Conservation (phyloP, 2,888 invertebrate genomes). For the Monopis laevigella region DNA sequence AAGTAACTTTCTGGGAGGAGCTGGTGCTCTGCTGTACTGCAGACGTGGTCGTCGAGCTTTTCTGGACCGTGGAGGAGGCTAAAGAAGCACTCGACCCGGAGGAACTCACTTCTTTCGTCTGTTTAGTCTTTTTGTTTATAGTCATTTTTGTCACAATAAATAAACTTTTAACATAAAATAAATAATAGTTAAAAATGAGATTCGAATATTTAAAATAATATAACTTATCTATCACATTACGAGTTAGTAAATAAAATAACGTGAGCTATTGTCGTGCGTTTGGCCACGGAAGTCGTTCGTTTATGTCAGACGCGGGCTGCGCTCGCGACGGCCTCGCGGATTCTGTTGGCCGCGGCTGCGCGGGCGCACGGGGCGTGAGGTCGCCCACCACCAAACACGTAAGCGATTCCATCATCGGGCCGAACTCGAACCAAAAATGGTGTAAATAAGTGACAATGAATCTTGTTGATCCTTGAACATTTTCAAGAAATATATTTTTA, state of each 20-base stretch:
- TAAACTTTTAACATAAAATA: neutral
- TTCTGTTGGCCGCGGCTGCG: conserved; percentile 30
- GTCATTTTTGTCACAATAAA: conserved; percentile 42
- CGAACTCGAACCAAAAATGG: conserved; percentile 61
- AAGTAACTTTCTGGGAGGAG: conserved; percentile 50
- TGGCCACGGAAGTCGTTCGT: conserved; percentile 62
- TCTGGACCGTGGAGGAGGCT: conserved; percentile 56
- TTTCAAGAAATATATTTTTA: too few relatives aligned
- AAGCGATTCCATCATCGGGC: conserved; percentile 55
- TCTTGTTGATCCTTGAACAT: conserved; percentile 4
- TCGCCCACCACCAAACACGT: conserved; percentile 39
- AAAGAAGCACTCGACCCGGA: conserved; percentile 34
- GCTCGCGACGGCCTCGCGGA: conserved; percentile 60
- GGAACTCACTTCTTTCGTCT: conserved; percentile 49
- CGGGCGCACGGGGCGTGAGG: conserved; percentile 29
- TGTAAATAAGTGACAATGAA: conserved; percentile 29
- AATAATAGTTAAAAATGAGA: too few relatives aligned
- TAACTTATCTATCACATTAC: conserved; percentile 40
- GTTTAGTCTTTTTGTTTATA: conserved; percentile 65
- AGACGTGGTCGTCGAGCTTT: conserved; percentile 48
- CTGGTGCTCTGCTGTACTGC: conserved; percentile 42
- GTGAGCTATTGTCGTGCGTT: conserved; percentile 49
- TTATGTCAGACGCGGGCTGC: conserved; percentile 53
- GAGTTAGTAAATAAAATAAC: conserved; percentile 31
- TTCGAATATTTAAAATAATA: conserved; percentile 16